Evolutionary conservation across 2,113 vertebrate genomes (phyloP), one percentile per base, ranked within the genome.

Genomic region (Takifugu flavidus): DNA sequence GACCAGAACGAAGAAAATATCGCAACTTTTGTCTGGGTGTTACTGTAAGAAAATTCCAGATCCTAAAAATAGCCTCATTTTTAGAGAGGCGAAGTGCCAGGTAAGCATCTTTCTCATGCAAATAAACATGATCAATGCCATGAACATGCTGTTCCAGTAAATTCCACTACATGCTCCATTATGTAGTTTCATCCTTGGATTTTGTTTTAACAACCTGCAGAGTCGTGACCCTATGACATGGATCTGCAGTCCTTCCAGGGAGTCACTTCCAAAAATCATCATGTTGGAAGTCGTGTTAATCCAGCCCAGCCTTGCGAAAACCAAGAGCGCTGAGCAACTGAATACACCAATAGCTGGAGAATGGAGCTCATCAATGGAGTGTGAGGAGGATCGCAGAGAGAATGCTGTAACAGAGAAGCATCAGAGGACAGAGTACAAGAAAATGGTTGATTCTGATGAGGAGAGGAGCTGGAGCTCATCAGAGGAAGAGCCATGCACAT

Each of bases 31-130:
- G 27, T n/a, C 44, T 31, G 7, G 0, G 0, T 74, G 64, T 67
- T 49, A 70, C 13, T 56, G 25, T 65, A 60, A 67, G 12, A 3
- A 88, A 84, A 67, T 88, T 5, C 89, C 89, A 15, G 87, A 91
- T 81, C 84, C 89, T 1, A 11, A 70, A 28, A 89, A 91, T 47
- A 91, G 89, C 66, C 47, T 63, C 14, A 79, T 90, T 60, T 81
- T 87, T 59, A 59, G 26, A 74, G 62, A 79, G n/a, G 65, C 74
- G 50, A 69, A 65, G 52, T 25, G 55, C 50, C 80, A 87, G 82
- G 84, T 87, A 57, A 83, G 79, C 61, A 34, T 45, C 14, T 20
- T 8, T 43, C 25, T 0, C 1, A 46, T 13, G 14, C 13, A 1
- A 8, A 53, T 10, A 10, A 39, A 10, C 29, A 31, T 31, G 5